Evolutionary conservation across 2,113 vertebrate species (phyloP), one percentile per base, ranked within the genome.

Genomic region (Campylomormyrus numenius): DNA sequence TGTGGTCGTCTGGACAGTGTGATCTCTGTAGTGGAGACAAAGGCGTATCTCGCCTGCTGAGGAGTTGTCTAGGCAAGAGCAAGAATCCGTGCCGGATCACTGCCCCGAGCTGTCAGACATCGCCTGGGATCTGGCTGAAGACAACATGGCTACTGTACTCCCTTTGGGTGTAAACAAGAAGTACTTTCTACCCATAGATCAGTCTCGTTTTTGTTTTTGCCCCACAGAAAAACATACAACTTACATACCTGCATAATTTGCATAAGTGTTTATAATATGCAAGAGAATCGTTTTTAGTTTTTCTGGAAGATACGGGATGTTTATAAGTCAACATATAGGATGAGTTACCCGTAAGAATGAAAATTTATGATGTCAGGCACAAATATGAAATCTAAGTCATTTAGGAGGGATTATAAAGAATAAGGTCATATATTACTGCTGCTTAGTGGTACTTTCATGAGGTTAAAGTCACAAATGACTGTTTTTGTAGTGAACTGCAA

Each of bases 41-140:
- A 93, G 91, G 62, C 27, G 2, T 39, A n/a, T 89, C 88, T 56
- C 19, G 49, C 93, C 91, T 88, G 91, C 92, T 92, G 92, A 62
- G 91, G 90, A 90, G 91, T 92, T 92, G 93, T 93, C 92, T 85
- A 90, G 89, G 93, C 91, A 92, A 89, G 89, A 88, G 89, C 39
- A 91, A 39, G 93, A 92, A 92, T 92, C 90, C 90, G 89, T 91
- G 90, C 89, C 87, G 46, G 88, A 91, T 92, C 91, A 58, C 80
- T 92, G 80, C 49, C 58, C 92, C 92, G 89, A 91, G 88, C 91
- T 93, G 92, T 90, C 90, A 89, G 49, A 85, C 91, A 85, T 53
- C 53, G 87, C 90, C 86, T 35, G 56, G 50, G 89, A 90, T 89
- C 87, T 84, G 48, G 88, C 88, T 52, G 85, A 84, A 91, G 89